Base-by-base conservation (phyloP, 2,888 invertebrate species). In the Malthinus flaveolus region DNA sequence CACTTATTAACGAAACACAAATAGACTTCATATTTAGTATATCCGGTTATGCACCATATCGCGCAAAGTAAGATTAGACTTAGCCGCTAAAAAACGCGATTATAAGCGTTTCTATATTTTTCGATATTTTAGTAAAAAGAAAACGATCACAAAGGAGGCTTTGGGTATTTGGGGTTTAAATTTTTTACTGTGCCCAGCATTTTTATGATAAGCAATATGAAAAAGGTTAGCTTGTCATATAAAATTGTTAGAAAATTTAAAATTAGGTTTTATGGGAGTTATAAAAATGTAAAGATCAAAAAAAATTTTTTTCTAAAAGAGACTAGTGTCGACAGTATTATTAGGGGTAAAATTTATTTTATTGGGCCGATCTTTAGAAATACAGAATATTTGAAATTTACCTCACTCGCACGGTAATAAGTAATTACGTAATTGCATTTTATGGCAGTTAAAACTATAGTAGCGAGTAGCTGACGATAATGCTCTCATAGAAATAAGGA, bases 1-100 rank as follows among this genome's bases (percentile, higher is more conserved):
- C 64, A 65, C 62, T 63, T 66, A 66, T 66, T 67, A 66, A 67
- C 56, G 61, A 51, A 61, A 64, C 67, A 65, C 67, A 67, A 66
- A 67, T 67, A 67, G 63, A 67, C 63, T 60, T 66, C 64, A 66
- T 63, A 61, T 66, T 61, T 57, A 58, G 66, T 63, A 62, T 63
- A 67, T 67, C 67, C 67, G 67, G 66, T 60, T 44, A 48, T 12
- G 44, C 11, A n/a, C n/a, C n/a, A 9, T 42, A 44, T 44, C 42
- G 23, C 23, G 23, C n/a, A 15, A 11, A 11, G 33, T 9, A 34
- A 15, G 23, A 44, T 44, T 44, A 12, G 1, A 7, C 15, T 12
- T 6, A 44, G 23, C 44, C 23, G 9, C 13, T 44, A 13, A 37
- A 13, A 23, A 23, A 23, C 23, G 5, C 5, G 5, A 23, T 23